These are phyloP conservation scores for Chaitophorus viminalis DNA, from an alignment of 2,888 invertebrate genomes.

Conservation along the genomic window DNA sequence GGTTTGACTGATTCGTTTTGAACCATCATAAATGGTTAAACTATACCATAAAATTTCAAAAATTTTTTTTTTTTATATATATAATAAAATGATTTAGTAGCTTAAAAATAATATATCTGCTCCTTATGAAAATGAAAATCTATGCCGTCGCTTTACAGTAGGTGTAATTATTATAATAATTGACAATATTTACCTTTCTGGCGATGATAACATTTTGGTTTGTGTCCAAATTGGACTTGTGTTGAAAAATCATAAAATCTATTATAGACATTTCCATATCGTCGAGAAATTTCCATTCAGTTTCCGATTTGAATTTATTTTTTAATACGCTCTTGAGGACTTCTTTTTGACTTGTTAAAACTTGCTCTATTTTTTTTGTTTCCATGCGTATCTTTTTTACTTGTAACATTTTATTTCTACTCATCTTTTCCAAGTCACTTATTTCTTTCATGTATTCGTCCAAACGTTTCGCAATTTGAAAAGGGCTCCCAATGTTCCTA, in stretches of 20 bases:
- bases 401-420: constrained; percentile 76
- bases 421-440: background rate
- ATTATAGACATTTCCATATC: constrained; percentile 72
- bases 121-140: too few species aligned
- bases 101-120: background rate
- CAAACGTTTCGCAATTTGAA: background rate
- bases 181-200: background rate
- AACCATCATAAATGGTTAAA: too few species aligned
- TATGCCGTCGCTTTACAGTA: too few species aligned
- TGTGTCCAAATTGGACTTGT: constrained; percentile 69
- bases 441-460: background rate
- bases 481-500: constrained; percentile 17
- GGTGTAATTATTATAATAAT: background rate
- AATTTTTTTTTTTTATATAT: background rate
- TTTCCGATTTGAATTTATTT: constrained; percentile 71
- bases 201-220: constrained; percentile 66
- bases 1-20: too few species aligned
- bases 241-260: constrained; percentile 70
- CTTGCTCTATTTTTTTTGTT: background rate
- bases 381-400: constrained; percentile 65
- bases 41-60: too few species aligned
- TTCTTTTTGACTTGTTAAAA: constrained; percentile 71
- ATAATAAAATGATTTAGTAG: background rate
- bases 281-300: constrained; percentile 68
- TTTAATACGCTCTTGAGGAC: constrained; percentile 70